Base-by-base conservation (phyloP, 2,888 invertebrate species). In the Hydropsyche betteni region DNA sequence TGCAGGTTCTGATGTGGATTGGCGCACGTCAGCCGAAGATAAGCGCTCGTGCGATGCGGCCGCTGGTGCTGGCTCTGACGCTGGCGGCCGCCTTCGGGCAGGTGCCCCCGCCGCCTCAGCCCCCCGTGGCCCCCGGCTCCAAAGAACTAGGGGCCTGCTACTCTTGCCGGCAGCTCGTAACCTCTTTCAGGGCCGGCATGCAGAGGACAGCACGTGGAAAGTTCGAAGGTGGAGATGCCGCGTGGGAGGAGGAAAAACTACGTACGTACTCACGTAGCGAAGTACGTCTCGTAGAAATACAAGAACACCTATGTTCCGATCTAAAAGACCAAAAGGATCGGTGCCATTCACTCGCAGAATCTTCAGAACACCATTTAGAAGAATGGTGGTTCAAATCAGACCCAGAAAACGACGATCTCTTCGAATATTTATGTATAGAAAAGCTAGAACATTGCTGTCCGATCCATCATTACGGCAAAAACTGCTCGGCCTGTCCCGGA, bases 161-260 rank as follows among this genome's bases (percentile, higher is more conserved):
- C 81, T 90, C 93, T 0, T 96, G 96, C 83, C 92, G 89, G 82
- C 83, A 90, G 79, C 89, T 94, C 73, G 89, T 91, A 3, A 90
- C 92, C 44, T 95, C 95, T 0, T 94, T 96, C 81, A 89, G 91
- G 82, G 90, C 90, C 90, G 96, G 95, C 2, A 86, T 97, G 80
- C 92, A 93, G 78, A 89, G 89, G 80, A 97, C 97, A 0, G 87
- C 92, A n/a, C 90, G 94, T 80, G 94, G 93, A 10, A 95, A 96
- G 84, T 96, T 93, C 85, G 97, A 95, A 81, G 97, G 97, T 4
- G 97, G 97, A 0, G 97, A 97, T 83, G 91, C 96, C 0, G 95
- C 94, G 5, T 97, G 97, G 96, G 97, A 97, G 83, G 95, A 96
- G 83, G 92, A 95, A 82, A 94, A 95, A 80, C 85, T 95, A 73